A percentile compares a stretch with the other conserved stretches of the same genome.
phyloP scores from a whole-genome alignment of 2,797 vertebrate genomes.

The Spizella passerina region DNA sequence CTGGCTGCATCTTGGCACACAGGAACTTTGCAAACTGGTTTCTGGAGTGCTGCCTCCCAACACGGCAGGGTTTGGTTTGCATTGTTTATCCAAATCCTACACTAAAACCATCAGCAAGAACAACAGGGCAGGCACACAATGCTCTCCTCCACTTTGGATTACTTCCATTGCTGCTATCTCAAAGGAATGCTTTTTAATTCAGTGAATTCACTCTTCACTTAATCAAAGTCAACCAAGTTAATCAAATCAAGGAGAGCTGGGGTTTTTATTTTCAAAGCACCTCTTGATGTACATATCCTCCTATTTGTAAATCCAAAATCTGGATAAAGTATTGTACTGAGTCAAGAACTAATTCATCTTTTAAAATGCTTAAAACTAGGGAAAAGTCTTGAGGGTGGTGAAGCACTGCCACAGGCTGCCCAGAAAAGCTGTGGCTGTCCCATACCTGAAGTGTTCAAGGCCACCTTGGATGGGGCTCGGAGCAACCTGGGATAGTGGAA shows the following conservation, averaged over 20 bases:
- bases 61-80: neutral
- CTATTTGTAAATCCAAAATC: neutral
- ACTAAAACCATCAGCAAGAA: conserved; percentile 13
- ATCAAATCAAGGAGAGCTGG: neutral
- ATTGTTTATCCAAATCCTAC: neutral
- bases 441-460: neutral
- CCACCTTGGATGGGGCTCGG: neutral
- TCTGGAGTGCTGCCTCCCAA: neutral
- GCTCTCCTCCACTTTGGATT: neutral
- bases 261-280: neutral
- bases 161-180: conserved; percentile 30
- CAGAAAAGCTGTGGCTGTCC: neutral
- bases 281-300: neutral
- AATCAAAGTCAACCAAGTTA: conserved; percentile 22
- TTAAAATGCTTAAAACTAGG: neutral
- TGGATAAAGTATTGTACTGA: neutral
- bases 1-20: neutral
- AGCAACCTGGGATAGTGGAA: neutral
- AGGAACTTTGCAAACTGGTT: neutral
- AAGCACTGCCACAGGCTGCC: neutral
- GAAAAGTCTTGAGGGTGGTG: neutral
- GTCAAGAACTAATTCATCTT: neutral
- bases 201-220: neutral
- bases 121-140: neutral
- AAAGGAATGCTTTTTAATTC: conserved; percentile 40